Conservation (phyloP, 2,888 invertebrate genomes). For the Ctenicera cuprea region DNA sequence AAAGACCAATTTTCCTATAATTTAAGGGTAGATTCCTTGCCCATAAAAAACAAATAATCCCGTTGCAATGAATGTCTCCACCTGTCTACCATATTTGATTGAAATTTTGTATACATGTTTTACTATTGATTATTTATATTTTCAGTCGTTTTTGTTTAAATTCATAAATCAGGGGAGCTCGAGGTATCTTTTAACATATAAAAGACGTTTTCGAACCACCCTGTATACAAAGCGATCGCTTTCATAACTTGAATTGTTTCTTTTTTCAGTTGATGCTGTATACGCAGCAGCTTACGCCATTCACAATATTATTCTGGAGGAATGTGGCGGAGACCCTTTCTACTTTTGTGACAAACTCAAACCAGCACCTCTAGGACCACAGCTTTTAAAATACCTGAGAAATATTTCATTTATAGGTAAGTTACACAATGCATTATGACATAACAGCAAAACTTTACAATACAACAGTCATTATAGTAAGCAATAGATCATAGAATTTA, state of each 20-base stretch:
- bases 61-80: too few relatives aligned
- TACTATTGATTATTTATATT: too few relatives aligned
- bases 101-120: too few relatives aligned
- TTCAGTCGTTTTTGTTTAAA: too few relatives aligned
- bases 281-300: constrained; percentile 85
- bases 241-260: background rate
- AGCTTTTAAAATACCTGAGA: constrained; percentile 78
- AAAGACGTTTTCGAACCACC: too few relatives aligned
- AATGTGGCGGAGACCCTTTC: constrained; percentile 72
- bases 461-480: background rate
- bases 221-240: background rate
- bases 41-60: too few relatives aligned
- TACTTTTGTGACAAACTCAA: constrained; percentile 72
- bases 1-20: too few relatives aligned
- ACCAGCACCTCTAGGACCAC: constrained; percentile 75
- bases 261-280: constrained; percentile 81
- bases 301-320: constrained; percentile 77
- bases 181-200: too few relatives aligned
- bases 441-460: background rate
- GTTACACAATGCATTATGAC: constrained; percentile 58
- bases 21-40: too few relatives aligned
- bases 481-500: background rate
- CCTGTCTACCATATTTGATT: too few relatives aligned
- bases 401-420: constrained; percentile 76
- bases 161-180: too few relatives aligned